Conservation (phyloP, 2,113 vertebrate genomes). For the Anoplopoma fimbria region DNA sequence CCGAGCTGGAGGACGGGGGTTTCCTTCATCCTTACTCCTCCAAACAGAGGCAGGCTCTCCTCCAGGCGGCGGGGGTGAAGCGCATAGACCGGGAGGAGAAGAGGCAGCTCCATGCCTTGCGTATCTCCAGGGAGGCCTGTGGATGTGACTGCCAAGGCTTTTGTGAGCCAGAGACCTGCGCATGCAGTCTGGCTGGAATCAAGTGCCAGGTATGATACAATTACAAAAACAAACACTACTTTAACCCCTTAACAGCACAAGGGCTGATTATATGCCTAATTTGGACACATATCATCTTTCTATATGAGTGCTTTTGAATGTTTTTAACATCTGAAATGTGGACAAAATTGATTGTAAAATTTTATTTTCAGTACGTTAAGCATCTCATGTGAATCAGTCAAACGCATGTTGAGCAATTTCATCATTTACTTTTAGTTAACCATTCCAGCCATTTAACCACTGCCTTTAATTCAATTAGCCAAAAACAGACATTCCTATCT, state of each 20-base stretch:
- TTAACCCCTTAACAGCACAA: background rate
- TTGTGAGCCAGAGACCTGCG: constrained; percentile 93
- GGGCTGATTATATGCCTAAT: too few species aligned
- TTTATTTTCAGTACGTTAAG: background rate
- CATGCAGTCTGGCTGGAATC: constrained; percentile 92
- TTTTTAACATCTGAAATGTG: background rate
- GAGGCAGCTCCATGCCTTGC: constrained; percentile 88
- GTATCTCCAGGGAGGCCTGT: constrained; percentile 90
- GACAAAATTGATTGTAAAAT: background rate
- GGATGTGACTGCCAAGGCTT: constrained; percentile 90
- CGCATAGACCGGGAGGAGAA: constrained; percentile 92
- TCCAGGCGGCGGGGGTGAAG: constrained; percentile 87
- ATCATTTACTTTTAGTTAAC: background rate
- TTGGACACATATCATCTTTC: background rate
- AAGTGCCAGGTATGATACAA: constrained; percentile 90
- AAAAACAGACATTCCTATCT: background rate
- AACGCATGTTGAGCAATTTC: background rate
- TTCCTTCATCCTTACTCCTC: constrained; percentile 89
- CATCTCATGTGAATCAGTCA: background rate
- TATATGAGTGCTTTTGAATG: background rate
- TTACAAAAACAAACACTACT: background rate
- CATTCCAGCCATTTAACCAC: background rate
- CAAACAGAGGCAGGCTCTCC: constrained; percentile 87
- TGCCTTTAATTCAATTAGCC: background rate
- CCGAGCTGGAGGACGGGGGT: constrained; percentile 84